A percentile compares a stretch with the other conserved stretches of the same genome.
These are phyloP conservation scores for Acanthosepion pharaonis DNA, from an alignment of 2,888 invertebrate genomes.

Conservation along the genomic window DNA sequence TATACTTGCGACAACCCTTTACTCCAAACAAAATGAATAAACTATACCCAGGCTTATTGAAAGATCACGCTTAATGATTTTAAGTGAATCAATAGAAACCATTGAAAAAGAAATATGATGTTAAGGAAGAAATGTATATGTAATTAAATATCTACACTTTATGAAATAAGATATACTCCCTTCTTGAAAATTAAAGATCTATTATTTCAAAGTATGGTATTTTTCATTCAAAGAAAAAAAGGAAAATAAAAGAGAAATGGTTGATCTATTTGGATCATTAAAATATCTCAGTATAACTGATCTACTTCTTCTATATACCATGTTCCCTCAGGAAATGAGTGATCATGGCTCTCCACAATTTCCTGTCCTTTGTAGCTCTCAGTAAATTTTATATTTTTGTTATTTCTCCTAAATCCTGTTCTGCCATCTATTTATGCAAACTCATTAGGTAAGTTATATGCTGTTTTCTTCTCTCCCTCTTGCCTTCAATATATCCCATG, in stretches of 20 bases:
- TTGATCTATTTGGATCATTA: neutral
- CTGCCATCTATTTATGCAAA: too few species aligned
- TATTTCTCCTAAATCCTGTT: too few species aligned
- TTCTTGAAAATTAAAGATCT: neutral
- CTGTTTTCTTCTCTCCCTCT: too few species aligned
- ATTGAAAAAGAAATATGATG: constrained; percentile 3
- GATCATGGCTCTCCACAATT: too few species aligned
- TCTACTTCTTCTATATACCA: neutral
- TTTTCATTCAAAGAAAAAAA: neutral
- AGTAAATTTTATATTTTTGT: too few species aligned
- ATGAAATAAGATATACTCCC: neutral
- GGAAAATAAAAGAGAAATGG: neutral
- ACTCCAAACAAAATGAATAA: neutral
- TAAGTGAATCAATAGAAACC: neutral
- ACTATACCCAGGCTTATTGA: neutral
- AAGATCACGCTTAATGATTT: neutral
- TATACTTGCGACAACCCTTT: neutral
- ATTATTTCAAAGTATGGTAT: neutral
- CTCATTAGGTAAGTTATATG: too few species aligned
- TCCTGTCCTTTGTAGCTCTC: too few species aligned
- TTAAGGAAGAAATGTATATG: neutral
- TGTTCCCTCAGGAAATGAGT: too few species aligned
- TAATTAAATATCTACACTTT: neutral
- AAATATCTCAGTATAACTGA: neutral
- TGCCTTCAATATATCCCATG: too few species aligned